Conservation (phyloP, 2,888 invertebrate genomes). For the Anthophora plumipes region DNA sequence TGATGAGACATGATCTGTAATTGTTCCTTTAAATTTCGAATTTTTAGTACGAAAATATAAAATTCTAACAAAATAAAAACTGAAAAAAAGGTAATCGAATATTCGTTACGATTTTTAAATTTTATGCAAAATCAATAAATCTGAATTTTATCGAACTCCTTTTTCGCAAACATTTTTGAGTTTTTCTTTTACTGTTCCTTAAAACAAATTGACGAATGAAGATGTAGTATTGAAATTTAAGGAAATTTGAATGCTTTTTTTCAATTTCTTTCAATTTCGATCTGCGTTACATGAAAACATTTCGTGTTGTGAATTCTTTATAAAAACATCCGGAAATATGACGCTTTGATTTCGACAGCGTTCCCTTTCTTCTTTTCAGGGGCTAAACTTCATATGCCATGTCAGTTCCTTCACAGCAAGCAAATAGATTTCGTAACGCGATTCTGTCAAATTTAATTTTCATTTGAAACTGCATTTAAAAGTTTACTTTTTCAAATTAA, state of each 20-base stretch:
- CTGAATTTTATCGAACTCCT: no score
- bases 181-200: no score
- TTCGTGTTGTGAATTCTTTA: neutral
- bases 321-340: neutral
- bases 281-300: no score
- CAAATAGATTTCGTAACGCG: neutral
- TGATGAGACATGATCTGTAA: constrained; percentile 6
- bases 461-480: neutral
- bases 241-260: neutral
- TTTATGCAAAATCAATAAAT: no score
- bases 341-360: neutral
- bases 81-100: no score
- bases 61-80: no score
- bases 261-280: no score
- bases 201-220: no score
- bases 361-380: neutral
- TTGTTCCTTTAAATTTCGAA: no score
- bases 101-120: no score
- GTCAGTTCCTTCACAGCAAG: neutral
- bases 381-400: neutral
- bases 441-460: neutral
- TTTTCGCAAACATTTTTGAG: no score
- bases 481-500: neutral
- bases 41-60: no score
- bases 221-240: neutral